Evolutionary conservation across 92 coral and sea anemone genomes (phyloP).

Genomic region (Blastomussa wellsi): DNA sequence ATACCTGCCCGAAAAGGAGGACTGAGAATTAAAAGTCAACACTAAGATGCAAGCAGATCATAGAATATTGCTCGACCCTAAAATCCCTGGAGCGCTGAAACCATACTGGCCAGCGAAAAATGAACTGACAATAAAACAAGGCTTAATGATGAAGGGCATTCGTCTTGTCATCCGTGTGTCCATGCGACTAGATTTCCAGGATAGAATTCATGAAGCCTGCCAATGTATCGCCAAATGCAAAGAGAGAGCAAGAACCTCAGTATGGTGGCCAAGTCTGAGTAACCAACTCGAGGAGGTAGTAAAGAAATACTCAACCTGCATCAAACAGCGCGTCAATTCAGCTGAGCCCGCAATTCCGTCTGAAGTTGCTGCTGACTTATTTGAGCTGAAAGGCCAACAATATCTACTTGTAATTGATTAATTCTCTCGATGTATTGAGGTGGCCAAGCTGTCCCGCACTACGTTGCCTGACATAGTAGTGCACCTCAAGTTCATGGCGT

Average conservation of each 20-base stretch:
- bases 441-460: conserved; percentile 26
- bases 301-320: conserved; percentile 47
- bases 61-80: conserved; percentile 29
- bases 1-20: conserved; percentile 49
- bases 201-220: conserved; percentile 47
- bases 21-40: conserved; percentile 28
- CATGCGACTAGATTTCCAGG: conserved; percentile 49
- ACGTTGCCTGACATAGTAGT: conserved; percentile 18
- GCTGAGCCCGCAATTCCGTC: conserved; percentile 19
- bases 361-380: conserved; percentile 36
- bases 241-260: conserved; percentile 48
- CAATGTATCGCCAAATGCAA: conserved; percentile 65
- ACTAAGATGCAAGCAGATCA: conserved; percentile 40
- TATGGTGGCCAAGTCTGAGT: conserved; percentile 72
- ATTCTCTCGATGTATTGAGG: conserved; percentile 34
- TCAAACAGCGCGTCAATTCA: not conserved
- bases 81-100: conserved; percentile 41
- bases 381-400: conserved; percentile 32
- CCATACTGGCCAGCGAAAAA: conserved; percentile 46
- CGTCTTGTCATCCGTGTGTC: conserved; percentile 45
- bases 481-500: conserved; percentile 37
- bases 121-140: conserved; percentile 50
- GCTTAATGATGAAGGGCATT: conserved; percentile 56
- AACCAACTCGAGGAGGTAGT: conserved; percentile 55
- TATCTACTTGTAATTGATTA: conserved; percentile 47